Evolutionary conservation across 1,140 invertebrate species (phyloP), one percentile per base, ranked within the genome.

Genomic region (Leptinotarsa lineolata): DNA sequence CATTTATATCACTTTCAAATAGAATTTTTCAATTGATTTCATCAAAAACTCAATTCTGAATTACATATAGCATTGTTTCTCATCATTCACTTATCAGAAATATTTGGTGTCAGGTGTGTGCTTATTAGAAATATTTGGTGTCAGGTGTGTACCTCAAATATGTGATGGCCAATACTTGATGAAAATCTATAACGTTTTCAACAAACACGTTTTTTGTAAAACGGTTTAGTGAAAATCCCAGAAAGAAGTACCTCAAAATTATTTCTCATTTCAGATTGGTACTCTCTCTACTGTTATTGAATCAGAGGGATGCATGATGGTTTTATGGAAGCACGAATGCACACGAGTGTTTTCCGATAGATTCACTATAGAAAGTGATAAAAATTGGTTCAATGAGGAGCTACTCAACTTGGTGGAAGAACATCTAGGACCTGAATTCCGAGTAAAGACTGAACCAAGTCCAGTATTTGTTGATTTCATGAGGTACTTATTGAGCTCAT

Each of bases 281-380:
- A 97, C 96, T n/a, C 86, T 95, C 68, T 91, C 90, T 8, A 95
- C 92, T 21, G 94, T 96, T 2, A 92, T 96, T 63, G 92, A 95
- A 75, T 92, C 91, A 16, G 91, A 94, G 83, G 90, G 88, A 78
- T 90, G 92, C 75, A 84, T 97, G 20, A 92, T 98, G 90, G 84
- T 95, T 16, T 85, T 98, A 30, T 99, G 97, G 97, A 97, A 97
- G 85, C 95, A 98, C 84, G 97, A 99, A 86, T 95, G 92, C 76
- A 93, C 90, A 12, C 87, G 97, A 81, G 95, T 98, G 13, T 96
- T 99, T 83, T 93, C 95, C 58, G 97, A 99, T 82, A 89, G 94
- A 78, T 94, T 96, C 80, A 95, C 93, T 2, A 87, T 91, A 61
- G 86, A 90, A 79, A 80, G 88, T 45, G 94, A 96, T 81, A 94